These are phyloP conservation scores for Athetis lepigone DNA, from an alignment of 2,888 invertebrate genomes.

Conservation along the genomic window DNA sequence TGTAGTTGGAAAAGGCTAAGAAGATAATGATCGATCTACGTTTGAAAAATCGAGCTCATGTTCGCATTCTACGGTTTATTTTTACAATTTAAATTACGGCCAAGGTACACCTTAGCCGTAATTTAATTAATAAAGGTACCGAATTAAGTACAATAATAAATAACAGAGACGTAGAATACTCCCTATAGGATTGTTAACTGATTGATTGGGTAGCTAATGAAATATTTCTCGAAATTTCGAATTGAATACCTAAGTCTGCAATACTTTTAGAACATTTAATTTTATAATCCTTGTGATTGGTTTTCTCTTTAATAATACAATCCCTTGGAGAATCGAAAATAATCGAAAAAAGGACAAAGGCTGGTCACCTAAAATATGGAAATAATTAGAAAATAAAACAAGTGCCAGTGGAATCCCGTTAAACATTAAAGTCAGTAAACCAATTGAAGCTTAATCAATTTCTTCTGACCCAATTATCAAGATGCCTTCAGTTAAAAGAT, in stretches of 20 bases:
- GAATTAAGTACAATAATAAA: neutral
- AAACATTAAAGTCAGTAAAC: constrained; percentile 10
- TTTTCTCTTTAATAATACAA: constrained; percentile 26
- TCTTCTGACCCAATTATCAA: constrained; percentile 12
- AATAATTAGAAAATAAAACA: too few species aligned
- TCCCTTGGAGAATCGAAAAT: neutral
- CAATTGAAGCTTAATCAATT: constrained; percentile 14
- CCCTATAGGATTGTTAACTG: too few species aligned
- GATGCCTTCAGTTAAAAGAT: neutral
- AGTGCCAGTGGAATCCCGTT: too few species aligned
- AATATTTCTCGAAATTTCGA: constrained; percentile 6
- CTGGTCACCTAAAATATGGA: too few species aligned
- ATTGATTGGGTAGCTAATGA: constrained; percentile 1
- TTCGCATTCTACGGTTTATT: too few species aligned
- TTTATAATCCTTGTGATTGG: constrained; percentile 11
- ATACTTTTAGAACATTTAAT: neutral
- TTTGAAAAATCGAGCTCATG: too few species aligned
- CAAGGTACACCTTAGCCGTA: too few species aligned
- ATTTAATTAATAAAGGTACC: neutral
- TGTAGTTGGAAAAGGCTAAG: too few species aligned
- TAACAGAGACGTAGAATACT: too few species aligned
- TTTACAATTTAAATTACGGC: too few species aligned
- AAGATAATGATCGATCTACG: too few species aligned
- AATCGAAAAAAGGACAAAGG: constrained; percentile 7
- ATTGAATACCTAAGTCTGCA: neutral